A percentile compares a stretch with the other conserved stretches of the same genome.
phyloP scores from a whole-genome alignment of 2,113 vertebrate genomes.

The Centropristis striata region DNA sequence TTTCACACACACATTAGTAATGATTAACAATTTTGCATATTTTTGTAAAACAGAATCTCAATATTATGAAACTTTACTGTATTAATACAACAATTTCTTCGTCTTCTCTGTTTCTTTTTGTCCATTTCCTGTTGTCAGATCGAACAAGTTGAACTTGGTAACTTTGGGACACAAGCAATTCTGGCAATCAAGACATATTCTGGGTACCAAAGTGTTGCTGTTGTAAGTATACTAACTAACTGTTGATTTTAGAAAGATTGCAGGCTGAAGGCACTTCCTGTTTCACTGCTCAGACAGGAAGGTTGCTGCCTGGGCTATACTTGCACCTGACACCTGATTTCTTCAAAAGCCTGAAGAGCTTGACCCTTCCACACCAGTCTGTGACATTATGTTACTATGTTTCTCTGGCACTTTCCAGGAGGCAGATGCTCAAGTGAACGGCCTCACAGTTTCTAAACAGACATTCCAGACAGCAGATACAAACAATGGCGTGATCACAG shows the following conservation, averaged over 20 bases:
- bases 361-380: too few species aligned
- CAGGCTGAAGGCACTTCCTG: too few species aligned
- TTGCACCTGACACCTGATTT: too few species aligned
- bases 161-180: slow-evolving; percentile 66
- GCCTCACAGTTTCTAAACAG: slow-evolving; percentile 39
- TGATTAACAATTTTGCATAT: too few species aligned
- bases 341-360: too few species aligned
- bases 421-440: slow-evolving; percentile 46
- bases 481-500: slow-evolving; percentile 38
- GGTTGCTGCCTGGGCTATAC: too few species aligned
- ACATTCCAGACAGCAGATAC: slow-evolving; percentile 44
- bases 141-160: slow-evolving; percentile 67
- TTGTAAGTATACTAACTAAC: slow-evolving; percentile 53
- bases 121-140: slow-evolving; percentile 37
- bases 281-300: too few species aligned
- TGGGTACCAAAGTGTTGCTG: slow-evolving; percentile 41
- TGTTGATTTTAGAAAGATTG: too few species aligned
- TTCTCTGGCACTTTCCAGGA: slow-evolving; percentile 29
- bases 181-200: slow-evolving; percentile 63
- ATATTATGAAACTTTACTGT: too few species aligned
- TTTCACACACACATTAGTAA: too few species aligned
- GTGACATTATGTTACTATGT: too few species aligned
- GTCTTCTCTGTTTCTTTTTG: not conserved
- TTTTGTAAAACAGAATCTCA: too few species aligned
- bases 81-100: not conserved